These are phyloP conservation scores for Planiliza haematocheilus DNA, from an alignment of 2,113 vertebrate genomes.

Conservation along the genomic window DNA sequence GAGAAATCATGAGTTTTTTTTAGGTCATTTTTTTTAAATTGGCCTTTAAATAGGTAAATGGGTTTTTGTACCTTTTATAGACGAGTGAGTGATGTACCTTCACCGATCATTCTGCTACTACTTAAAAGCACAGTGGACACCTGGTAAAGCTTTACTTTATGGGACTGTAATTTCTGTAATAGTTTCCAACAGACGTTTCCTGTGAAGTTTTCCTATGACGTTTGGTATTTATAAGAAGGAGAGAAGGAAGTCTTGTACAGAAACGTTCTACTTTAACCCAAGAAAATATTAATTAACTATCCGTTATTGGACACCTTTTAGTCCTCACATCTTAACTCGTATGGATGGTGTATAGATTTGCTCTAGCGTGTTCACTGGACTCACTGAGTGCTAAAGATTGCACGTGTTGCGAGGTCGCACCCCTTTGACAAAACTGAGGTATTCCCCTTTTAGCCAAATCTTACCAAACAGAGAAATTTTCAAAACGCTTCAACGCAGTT, in stretches of 20 bases:
- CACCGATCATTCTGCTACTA: not conserved
- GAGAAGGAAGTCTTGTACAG: not conserved
- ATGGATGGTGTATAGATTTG: too few species aligned
- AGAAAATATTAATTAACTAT: not conserved
- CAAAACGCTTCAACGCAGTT: not conserved
- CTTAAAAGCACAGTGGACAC: not conserved
- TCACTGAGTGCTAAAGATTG: too few species aligned
- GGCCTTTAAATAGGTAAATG: not conserved
- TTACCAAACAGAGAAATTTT: not conserved
- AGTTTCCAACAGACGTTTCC: not conserved
- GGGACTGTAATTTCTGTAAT: not conserved
- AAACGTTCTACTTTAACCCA: not conserved
- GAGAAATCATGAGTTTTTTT: too few species aligned
- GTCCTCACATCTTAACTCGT: not conserved
- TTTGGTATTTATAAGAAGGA: not conserved
- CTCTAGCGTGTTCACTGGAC: too few species aligned
- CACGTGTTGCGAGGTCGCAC: too few species aligned
- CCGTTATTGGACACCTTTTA: not conserved
- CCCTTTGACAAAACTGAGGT: too few species aligned
- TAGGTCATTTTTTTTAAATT: not conserved
- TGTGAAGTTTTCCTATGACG: too few species aligned
- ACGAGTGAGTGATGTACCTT: not conserved
- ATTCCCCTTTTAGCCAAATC: not conserved
- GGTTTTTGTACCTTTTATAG: not conserved
- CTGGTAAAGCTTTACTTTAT: constrained; percentile 8